A percentile compares a stretch with the other conserved stretches of the same genome.
These are phyloP conservation scores for Callaeas wilsoni DNA, from an alignment of 2,113 vertebrate genomes.

Conservation along the genomic window DNA sequence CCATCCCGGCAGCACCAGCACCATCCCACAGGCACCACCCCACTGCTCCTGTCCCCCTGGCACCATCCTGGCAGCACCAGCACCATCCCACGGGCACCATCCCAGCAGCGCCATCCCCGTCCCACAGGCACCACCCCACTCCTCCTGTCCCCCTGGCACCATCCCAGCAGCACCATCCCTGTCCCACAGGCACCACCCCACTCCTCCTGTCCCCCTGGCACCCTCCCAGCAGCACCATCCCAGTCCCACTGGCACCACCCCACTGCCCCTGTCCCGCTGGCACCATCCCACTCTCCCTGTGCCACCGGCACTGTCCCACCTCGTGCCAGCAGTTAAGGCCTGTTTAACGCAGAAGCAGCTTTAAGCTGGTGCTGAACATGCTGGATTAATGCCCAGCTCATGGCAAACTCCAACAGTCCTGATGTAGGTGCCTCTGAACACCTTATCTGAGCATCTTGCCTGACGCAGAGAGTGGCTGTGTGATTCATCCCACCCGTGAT, in stretches of 20 bases:
- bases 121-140: too few relatives aligned
- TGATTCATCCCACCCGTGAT: neutral
- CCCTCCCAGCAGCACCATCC: neutral
- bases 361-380: neutral
- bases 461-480: neutral
- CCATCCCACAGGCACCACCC: too few relatives aligned
- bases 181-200: neutral
- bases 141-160: neutral
- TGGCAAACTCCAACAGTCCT: rapidly evolving
- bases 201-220: neutral
- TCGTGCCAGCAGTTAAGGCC: neutral
- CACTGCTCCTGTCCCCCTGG: neutral
- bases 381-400: neutral
- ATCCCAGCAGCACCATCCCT: neutral
- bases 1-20: too few relatives aligned
- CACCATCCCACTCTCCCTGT: neutral
- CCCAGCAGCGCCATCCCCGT: too few relatives aligned
- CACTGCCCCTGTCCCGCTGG: too few relatives aligned
- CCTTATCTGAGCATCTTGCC: neutral
- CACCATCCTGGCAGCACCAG: too few relatives aligned
- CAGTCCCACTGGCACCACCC: too few relatives aligned
- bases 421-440: neutral
- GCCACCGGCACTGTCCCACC: neutral
- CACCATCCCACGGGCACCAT: too few relatives aligned
- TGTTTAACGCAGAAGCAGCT: neutral